Conservation (phyloP, 2,888 invertebrate genomes). For the Schizaphis graminum region DNA sequence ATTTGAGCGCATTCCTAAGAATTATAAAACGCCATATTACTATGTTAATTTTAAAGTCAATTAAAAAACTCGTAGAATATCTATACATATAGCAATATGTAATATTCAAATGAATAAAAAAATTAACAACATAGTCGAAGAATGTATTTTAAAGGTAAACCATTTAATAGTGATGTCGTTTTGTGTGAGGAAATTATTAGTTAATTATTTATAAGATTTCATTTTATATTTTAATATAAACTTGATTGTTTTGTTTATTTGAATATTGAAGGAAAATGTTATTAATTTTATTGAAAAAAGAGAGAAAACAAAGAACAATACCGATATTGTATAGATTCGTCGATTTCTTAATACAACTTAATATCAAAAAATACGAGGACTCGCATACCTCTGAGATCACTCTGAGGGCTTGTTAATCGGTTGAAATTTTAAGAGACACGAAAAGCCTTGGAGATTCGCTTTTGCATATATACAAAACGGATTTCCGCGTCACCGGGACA, state of each 20-base stretch:
- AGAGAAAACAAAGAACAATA: background rate
- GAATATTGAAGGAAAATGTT: background rate
- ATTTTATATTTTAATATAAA: background rate
- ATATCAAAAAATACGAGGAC: conserved; percentile 27
- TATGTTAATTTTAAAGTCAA: background rate
- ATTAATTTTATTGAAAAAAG: background rate
- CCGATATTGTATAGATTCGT: background rate
- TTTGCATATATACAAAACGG: conserved; percentile 59
- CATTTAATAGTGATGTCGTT: conserved; percentile 35
- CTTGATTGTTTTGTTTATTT: background rate
- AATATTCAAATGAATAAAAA: background rate
- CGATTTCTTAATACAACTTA: conserved; percentile 22
- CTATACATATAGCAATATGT: background rate
- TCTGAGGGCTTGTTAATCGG: conserved; percentile 6
- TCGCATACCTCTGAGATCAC: conserved; percentile 25
- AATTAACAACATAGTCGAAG: background rate
- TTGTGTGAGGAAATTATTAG: background rate
- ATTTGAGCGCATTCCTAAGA: conserved; percentile 56
- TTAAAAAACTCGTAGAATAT: background rate
- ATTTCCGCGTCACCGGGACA: conserved; percentile 51
- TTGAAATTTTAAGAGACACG: conserved; percentile 43
- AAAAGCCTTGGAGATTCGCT: conserved; percentile 58
- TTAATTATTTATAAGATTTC: background rate
- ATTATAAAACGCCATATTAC: conserved; percentile 35
- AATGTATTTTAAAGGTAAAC: background rate